These are phyloP conservation scores for Neotragus pygmaeus DNA, from an alignment of 2,113 vertebrate genomes.

Conservation along the genomic window DNA sequence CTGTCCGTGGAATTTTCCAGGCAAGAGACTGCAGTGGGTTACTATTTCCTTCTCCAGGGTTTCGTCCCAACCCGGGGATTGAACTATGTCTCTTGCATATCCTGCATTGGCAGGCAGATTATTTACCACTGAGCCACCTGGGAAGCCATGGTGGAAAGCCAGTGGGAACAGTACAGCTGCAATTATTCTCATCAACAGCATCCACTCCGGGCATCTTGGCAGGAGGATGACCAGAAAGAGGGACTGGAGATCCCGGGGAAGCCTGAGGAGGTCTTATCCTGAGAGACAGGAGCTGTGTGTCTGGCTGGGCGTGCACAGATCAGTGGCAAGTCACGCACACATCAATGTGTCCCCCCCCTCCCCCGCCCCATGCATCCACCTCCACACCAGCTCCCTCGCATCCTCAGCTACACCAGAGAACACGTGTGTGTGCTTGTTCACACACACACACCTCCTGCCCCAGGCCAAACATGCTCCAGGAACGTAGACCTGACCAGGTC, in stretches of 20 bases:
- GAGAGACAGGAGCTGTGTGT: not conserved
- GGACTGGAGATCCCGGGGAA: fast-evolving
- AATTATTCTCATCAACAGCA: too few relatives aligned
- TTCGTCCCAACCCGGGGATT: not conserved
- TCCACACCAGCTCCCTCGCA: too few relatives aligned
- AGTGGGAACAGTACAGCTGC: fast-evolving
- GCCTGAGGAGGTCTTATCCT: not conserved
- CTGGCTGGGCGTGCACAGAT: not conserved
- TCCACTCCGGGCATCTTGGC: not conserved
- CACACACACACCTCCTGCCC: not conserved
- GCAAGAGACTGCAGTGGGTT: not conserved
- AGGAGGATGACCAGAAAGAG: not conserved
- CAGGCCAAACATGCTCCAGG: not conserved
- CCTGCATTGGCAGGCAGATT: not conserved
- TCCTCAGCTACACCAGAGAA: too few relatives aligned
- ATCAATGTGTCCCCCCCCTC: not conserved
- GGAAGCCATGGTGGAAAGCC: not conserved
- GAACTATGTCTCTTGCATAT: not conserved
- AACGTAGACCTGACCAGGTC: fast-evolving
- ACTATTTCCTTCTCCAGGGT: not conserved
- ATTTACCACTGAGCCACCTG: not conserved
- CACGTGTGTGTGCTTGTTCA: too few relatives aligned
- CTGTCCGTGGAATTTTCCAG: not conserved
- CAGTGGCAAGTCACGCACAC: not conserved
- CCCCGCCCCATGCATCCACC: not conserved